Evolutionary conservation across 2,113 vertebrate species (phyloP).

Genomic region (Muscicapa adusta): DNA sequence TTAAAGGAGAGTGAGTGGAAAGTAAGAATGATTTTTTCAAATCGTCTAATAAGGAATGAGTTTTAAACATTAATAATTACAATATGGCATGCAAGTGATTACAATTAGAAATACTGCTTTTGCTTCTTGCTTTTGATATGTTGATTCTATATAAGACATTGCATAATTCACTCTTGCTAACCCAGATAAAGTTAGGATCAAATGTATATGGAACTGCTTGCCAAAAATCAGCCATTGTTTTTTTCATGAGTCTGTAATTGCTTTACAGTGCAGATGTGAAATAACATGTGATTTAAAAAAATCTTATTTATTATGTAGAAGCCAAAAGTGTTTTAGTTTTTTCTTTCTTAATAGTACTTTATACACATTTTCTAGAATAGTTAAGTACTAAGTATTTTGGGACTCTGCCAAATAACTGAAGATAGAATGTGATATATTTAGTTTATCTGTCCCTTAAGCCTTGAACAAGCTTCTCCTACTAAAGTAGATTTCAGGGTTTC

Average conservation of each 20-base stretch:
- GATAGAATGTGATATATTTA: not conserved
- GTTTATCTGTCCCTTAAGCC: not conserved
- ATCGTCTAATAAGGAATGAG: not conserved
- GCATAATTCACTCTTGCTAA: not conserved
- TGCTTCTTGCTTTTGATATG: not conserved
- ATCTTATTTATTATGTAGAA: not conserved
- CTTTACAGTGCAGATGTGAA: not conserved
- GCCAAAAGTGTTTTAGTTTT: accelerated
- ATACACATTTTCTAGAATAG: not conserved
- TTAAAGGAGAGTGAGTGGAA: not conserved
- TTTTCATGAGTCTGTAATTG: not conserved
- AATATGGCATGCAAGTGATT: not conserved
- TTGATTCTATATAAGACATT: not conserved
- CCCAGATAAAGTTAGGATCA: not conserved
- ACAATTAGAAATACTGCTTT: not conserved
- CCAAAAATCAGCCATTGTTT: not conserved
- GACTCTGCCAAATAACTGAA: not conserved
- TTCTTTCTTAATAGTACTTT: not conserved
- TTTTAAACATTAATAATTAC: not conserved
- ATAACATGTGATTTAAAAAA: not conserved
- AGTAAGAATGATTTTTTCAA: not conserved
- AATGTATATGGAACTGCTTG: not conserved
- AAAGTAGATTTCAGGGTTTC: not conserved
- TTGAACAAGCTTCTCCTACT: not conserved
- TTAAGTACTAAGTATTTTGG: not conserved